Evolutionary conservation across 2,888 invertebrate species (phyloP).

Genomic region (Chaetogeoica ovagalla): DNA sequence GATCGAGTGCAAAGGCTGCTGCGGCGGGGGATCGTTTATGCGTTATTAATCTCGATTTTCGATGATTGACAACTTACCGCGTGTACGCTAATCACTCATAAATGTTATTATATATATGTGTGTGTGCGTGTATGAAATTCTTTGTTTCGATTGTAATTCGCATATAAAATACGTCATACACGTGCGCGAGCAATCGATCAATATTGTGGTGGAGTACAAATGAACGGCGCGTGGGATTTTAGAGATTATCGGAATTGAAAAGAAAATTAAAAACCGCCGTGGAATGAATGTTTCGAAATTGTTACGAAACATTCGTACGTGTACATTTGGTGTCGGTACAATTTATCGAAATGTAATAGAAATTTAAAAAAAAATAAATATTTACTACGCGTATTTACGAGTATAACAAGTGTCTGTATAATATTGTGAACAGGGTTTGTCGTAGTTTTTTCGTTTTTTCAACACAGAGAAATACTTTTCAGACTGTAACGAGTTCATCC

Average conservation of each 20-base stretch:
- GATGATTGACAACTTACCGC: background rate
- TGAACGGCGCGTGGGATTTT: background rate
- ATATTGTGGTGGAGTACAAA: background rate
- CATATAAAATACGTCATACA: background rate
- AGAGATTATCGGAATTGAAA: background rate
- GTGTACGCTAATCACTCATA: background rate
- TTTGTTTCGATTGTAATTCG: background rate
- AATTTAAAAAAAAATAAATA: no score
- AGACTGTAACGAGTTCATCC: no score
- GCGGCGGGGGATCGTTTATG: background rate
- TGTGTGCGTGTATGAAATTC: background rate
- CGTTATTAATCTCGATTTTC: slow-evolving; percentile 5
- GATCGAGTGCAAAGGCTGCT: no score
- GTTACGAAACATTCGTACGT: background rate
- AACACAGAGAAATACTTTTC: no score
- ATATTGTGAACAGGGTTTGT: no score
- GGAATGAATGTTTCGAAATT: background rate
- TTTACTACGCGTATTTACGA: no score
- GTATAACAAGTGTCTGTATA: no score
- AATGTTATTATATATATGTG: no score
- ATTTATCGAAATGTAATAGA: no score
- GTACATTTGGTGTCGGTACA: background rate
- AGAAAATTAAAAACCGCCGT: background rate
- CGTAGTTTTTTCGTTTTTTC: no score
- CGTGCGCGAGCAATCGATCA: background rate